Percentiles rank a stretch among this genome's conserved stretches.
phyloP scores from a whole-genome alignment of 2,797 vertebrate species.

The Manis pentadactyla region DNA sequence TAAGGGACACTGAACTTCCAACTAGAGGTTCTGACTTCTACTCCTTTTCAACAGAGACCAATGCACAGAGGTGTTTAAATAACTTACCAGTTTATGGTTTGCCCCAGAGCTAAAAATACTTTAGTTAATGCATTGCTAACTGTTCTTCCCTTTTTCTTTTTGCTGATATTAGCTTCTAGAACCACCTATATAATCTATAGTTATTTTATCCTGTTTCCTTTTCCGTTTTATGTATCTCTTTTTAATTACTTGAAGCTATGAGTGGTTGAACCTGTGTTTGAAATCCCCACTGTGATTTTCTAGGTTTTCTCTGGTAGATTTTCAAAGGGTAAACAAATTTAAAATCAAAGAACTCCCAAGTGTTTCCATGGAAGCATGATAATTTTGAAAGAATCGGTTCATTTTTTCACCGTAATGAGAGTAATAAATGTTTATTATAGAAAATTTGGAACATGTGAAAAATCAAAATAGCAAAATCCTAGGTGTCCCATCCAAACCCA shows the following conservation, averaged over 20 bases:
- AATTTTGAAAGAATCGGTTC: conserved; percentile 19
- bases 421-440: neutral
- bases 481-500: neutral
- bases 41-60: neutral
- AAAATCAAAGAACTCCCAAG: conserved; percentile 50
- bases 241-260: conserved; percentile 62
- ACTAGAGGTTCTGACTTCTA: neutral
- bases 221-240: conserved; percentile 32
- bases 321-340: conserved; percentile 65
- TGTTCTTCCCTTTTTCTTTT: neutral
- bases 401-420: conserved; percentile 13
- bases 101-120: conserved; percentile 42
- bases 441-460: neutral
- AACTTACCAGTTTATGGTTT: neutral
- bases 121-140: conserved; percentile 34
- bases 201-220: conserved; percentile 35
- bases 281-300: conserved; percentile 24
- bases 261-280: conserved; percentile 44
- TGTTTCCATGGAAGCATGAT: neutral
- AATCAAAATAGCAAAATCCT: conserved; percentile 7
- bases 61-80: neutral
- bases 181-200: conserved; percentile 36
- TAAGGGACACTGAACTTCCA: neutral
- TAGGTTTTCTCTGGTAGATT: conserved; percentile 39
- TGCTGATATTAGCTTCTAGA: conserved; percentile 45